These are phyloP conservation scores for Chionis minor DNA, from an alignment of 2,113 vertebrate genomes.

Conservation along the genomic window DNA sequence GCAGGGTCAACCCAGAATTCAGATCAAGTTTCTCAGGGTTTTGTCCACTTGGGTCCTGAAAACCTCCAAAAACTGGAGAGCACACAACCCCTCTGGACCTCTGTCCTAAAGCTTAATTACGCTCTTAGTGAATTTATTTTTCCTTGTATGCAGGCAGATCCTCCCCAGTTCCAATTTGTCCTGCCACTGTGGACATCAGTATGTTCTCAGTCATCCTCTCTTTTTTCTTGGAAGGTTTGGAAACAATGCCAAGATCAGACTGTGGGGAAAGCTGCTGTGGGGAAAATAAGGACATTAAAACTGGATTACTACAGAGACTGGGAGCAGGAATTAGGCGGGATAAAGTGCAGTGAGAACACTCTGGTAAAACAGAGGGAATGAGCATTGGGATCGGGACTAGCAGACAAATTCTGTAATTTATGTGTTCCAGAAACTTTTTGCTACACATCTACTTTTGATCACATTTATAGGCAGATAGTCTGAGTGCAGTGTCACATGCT, in stretches of 20 bases:
- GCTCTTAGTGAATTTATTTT: neutral
- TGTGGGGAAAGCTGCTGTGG: neutral
- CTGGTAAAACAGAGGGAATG: neutral
- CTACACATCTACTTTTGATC: neutral
- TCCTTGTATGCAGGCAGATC: neutral
- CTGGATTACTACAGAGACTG: neutral
- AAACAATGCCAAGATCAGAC: neutral
- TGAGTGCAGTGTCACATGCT: neutral
- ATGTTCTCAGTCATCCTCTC: neutral
- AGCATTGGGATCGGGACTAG: neutral
- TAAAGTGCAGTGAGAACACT: neutral
- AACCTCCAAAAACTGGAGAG: neutral
- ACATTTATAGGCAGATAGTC: neutral
- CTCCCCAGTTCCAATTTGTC: neutral
- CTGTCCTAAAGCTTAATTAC: neutral
- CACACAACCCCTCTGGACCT: neutral
- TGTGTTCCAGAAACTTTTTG: neutral
- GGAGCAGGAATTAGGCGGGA: neutral
- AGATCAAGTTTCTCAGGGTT: neutral
- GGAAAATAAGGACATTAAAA: neutral
- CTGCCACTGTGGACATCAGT: neutral
- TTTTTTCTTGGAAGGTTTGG: neutral
- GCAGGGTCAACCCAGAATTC: neutral
- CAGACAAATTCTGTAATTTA: neutral
- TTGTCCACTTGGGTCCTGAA: neutral